A percentile compares a stretch with the other conserved stretches of the same genome.
These are phyloP conservation scores for Agrotis exclamationis DNA, from an alignment of 2,888 invertebrate genomes.

Conservation along the genomic window DNA sequence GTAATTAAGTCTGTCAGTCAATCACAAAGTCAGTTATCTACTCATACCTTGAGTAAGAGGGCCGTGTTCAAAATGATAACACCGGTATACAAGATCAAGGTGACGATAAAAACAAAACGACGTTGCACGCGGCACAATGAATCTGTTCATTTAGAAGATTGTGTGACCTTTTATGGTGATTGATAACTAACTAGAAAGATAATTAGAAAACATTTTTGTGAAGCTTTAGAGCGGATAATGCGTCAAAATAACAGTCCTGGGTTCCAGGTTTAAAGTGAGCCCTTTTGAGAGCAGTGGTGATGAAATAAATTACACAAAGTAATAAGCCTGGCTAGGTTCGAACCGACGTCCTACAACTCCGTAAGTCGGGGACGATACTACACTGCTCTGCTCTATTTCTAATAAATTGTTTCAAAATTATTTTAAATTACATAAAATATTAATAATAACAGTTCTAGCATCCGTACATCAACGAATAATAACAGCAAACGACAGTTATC, in stretches of 20 bases:
- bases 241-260: not conserved
- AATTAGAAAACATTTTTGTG: not conserved
- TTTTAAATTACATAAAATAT: not conserved
- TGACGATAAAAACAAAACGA: constrained; percentile 39
- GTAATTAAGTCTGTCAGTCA: constrained; percentile 2
- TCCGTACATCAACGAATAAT: not conserved
- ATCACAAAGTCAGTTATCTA: constrained; percentile 16
- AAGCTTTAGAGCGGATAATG: too few species aligned
- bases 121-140: constrained; percentile 30
- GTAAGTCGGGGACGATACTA: too few species aligned
- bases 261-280: too few species aligned
- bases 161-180: not conserved
- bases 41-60: constrained; percentile 10
- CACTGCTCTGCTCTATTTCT: too few species aligned
- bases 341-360: too few species aligned
- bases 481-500: constrained; percentile 25
- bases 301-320: too few species aligned
- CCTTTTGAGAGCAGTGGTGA: too few species aligned
- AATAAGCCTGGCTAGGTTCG: too few species aligned
- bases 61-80: constrained; percentile 35
- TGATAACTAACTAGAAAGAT: not conserved
- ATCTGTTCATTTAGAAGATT: constrained; percentile 17
- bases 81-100: constrained; percentile 53
- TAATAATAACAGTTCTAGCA: not conserved
- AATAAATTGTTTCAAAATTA: too few species aligned